Evolutionary conservation across 2,797 vertebrate species (phyloP).

Genomic region (Takifugu ocellatus): DNA sequence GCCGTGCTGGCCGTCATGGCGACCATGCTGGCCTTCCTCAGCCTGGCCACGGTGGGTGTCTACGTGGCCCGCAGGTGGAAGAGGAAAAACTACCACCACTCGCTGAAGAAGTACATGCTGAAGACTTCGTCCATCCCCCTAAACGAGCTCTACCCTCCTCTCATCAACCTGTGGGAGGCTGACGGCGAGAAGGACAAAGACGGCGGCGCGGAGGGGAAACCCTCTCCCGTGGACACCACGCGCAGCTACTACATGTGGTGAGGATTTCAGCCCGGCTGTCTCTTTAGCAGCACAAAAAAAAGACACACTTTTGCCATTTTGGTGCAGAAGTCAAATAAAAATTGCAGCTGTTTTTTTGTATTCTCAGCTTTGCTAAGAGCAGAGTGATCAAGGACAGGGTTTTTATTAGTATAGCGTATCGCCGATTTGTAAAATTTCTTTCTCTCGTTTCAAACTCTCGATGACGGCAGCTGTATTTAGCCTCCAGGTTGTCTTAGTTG

Average conservation of each 20-base stretch:
- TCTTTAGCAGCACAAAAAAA: slow-evolving; percentile 83
- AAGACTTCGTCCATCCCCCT: slow-evolving; percentile 98
- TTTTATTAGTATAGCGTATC: slow-evolving; percentile 94
- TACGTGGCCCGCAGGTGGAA: slow-evolving; percentile 90
- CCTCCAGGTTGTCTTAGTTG: slow-evolving; percentile 80
- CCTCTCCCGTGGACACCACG: slow-evolving; percentile 93
- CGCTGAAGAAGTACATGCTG: slow-evolving; percentile 98
- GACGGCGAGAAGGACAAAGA: slow-evolving; percentile 97
- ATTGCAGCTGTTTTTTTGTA: slow-evolving; percentile 78
- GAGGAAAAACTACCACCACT: slow-evolving; percentile 98
- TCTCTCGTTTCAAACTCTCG: slow-evolving; percentile 53
- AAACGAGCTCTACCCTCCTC: slow-evolving; percentile 97
- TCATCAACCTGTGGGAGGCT: slow-evolving; percentile 98
- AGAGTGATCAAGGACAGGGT: slow-evolving; percentile 80
- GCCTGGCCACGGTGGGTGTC: slow-evolving; percentile 85
- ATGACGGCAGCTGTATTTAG: slow-evolving; percentile 83
- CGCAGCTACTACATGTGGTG: slow-evolving; percentile 99
- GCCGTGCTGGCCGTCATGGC: slow-evolving; percentile 92
- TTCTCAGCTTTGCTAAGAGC: slow-evolving; percentile 89
- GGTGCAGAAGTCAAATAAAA: slow-evolving; percentile 82
- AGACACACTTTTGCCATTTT: slow-evolving; percentile 89
- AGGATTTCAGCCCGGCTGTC: slow-evolving; percentile 79
- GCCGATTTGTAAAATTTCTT: slow-evolving; percentile 72
- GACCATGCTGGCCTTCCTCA: slow-evolving; percentile 88
- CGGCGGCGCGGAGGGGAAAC: slow-evolving; percentile 84